These are phyloP conservation scores for Malthinus flaveolus DNA, from an alignment of 2,888 invertebrate genomes.

Conservation along the genomic window DNA sequence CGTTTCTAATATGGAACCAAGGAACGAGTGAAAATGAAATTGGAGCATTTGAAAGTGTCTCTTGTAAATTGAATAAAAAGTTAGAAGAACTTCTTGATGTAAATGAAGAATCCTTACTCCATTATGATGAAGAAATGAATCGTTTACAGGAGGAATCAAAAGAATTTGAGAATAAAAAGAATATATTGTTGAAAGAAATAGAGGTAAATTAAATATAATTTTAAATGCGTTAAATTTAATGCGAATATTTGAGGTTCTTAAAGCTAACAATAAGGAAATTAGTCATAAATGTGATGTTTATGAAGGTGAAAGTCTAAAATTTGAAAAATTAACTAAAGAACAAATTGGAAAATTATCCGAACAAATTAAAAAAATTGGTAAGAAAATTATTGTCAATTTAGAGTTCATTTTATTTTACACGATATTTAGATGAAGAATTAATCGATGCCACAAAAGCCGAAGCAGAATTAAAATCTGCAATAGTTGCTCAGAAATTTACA, in stretches of 20 bases:
- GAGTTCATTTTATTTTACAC: background rate
- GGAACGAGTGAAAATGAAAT: too few species aligned
- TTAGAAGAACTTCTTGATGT: background rate
- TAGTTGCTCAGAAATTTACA: constrained; percentile 7
- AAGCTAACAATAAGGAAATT: background rate
- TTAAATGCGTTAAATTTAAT: background rate
- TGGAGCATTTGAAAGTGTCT: too few species aligned
- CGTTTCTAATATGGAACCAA: too few species aligned
- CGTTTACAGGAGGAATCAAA: background rate
- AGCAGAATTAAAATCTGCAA: background rate
- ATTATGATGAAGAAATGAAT: background rate
- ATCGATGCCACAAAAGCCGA: background rate
- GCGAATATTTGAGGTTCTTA: background rate
- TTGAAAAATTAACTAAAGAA: background rate
- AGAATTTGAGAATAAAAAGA: background rate
- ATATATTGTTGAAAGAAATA: background rate
- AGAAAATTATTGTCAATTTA: background rate
- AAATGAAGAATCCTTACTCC: background rate
- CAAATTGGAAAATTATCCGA: background rate
- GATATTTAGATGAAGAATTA: constrained; percentile 15
- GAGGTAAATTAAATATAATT: background rate
- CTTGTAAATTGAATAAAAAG: background rate
- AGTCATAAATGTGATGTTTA: constrained; percentile 5
- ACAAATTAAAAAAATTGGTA: constrained; percentile 2
- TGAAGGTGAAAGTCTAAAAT: background rate